Base-by-base conservation (phyloP, 2,888 invertebrate genomes). In the Cyclophora punctaria region DNA sequence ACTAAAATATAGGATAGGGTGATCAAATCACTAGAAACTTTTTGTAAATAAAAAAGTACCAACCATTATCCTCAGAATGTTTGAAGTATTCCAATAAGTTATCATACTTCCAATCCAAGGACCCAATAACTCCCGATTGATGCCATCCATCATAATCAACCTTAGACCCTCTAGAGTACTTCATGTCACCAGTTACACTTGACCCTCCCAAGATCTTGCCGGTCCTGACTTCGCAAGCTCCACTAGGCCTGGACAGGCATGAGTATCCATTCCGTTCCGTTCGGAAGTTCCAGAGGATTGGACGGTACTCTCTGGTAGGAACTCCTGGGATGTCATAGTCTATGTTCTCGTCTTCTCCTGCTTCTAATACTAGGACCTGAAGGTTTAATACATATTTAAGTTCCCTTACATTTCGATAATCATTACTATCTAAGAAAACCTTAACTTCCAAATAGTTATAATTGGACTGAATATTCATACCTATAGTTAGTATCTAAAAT, bases 191-290 rank as follows among this genome's bases (percentile, higher is more conserved):
- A 4, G 71, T 79, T 2, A 87, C 88, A 37, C 84, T 83, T 44
- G 88, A 87, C 0, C 89, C 89, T 3, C 89, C 89, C 0, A 89
- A 68, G 1, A 86, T 87, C 64, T 85, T 88, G 2, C 87, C 89
- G 2, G 81, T 83, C 49, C 73, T 75, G 34, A 89, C 81, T 53
- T 86, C 85, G 52, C 89, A 88, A 57, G 78, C 79, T 7, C 86
- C 87, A 7, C 83, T 81, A 45, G 85, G 80, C 34, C 86, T 63
- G 0, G 86, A 87, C 0, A 89, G 70, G 47, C 89, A 89, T 35
- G 88, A 87, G 69, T 72, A 83, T 2, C 80, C 81, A 48, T 82
- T 86, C 35, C 85, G 66, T 58, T 86, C 87, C 0, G 89, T 85
- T 47, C 79, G 69, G 57, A 80, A 87, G 70, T 86, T 86, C 87